Percentiles rank a stretch among this genome's conserved stretches.
Conservation (phyloP, 2,113 vertebrate genomes). For the Turdus rufiventris region DNA sequence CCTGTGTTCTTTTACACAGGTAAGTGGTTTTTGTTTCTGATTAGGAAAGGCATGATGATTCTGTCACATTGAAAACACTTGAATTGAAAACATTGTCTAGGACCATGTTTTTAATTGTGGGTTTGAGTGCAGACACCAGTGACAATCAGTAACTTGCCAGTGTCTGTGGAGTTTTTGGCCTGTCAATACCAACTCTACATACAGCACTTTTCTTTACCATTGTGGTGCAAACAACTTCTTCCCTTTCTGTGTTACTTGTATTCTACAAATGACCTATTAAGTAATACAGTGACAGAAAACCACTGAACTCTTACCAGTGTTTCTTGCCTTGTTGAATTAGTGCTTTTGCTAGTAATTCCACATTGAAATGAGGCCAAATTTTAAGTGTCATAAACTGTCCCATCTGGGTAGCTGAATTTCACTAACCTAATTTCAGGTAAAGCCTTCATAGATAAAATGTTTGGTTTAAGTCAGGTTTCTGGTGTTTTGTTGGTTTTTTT, state of each 20-base stretch:
- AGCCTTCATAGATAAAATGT: not conserved
- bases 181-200: not conserved
- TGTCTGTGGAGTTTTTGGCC: not conserved
- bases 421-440: not conserved
- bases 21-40: not conserved
- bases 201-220: not conserved
- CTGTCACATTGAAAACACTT: not conserved
- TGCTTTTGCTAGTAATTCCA: not conserved
- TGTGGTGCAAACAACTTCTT: not conserved
- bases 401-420: not conserved
- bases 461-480: not conserved
- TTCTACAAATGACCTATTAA: not conserved
- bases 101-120: not conserved
- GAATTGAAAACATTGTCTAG: not conserved
- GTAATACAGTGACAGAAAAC: not conserved
- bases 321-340: not conserved
- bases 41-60: not conserved
- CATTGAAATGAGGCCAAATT: not conserved
- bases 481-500: too few relatives aligned
- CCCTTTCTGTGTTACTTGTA: not conserved
- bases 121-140: accelerated
- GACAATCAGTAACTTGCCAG: not conserved
- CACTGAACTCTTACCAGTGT: not conserved
- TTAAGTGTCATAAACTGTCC: not conserved
- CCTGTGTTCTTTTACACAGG: not conserved